Evolutionary conservation across 1,140 invertebrate species (phyloP).

Genomic region (Geopemphigus sp.): DNA sequence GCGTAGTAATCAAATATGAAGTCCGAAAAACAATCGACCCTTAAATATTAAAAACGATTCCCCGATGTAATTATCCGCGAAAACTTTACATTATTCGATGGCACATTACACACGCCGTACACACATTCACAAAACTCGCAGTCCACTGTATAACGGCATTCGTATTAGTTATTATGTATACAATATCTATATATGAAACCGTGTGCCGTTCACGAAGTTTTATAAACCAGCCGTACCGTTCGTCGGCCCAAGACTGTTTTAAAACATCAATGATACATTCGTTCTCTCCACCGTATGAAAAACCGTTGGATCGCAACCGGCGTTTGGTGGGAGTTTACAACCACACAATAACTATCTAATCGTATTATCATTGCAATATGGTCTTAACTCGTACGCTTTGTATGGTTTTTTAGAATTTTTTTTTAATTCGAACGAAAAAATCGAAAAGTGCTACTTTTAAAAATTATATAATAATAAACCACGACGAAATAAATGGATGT

Average conservation of each 20-base stretch:
- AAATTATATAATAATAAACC: too few relatives aligned
- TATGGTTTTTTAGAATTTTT: neutral
- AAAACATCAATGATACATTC: constrained; percentile 1
- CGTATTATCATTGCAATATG: neutral
- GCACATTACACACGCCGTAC: neutral
- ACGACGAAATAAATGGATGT: too few relatives aligned
- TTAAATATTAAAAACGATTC: too few relatives aligned
- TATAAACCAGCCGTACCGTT: constrained; percentile 3
- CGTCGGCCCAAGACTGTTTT: neutral
- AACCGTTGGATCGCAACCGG: constrained; percentile 2
- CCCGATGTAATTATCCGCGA: neutral
- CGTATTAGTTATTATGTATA: neutral
- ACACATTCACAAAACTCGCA: neutral
- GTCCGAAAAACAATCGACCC: neutral
- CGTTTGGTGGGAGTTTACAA: constrained; percentile 19
- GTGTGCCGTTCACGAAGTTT: neutral
- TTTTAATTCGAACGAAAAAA: too few relatives aligned
- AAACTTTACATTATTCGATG: neutral
- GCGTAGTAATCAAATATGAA: neutral
- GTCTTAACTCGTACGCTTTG: neutral
- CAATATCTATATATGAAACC: neutral
- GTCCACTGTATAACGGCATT: neutral
- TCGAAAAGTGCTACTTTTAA: too few relatives aligned
- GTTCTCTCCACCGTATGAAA: neutral
- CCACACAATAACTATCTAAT: neutral